Base-by-base conservation (phyloP, 2,888 invertebrate species). In the Steromphala cineraria region DNA sequence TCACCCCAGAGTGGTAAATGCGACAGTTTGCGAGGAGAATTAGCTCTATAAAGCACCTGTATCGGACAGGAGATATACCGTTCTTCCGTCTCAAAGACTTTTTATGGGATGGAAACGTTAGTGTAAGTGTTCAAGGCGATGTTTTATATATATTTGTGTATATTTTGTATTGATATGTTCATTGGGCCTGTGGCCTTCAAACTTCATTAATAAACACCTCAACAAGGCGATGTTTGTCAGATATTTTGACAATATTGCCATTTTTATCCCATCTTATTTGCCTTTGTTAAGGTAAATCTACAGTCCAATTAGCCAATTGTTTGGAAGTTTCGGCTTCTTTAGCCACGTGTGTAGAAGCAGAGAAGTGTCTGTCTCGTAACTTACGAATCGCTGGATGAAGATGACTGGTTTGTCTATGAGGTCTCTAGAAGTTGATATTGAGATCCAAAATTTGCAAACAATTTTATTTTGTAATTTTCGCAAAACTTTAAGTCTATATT, bases 51-150 rank as follows among this genome's bases (percentile, higher is more conserved):
- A 56, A 56, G 21, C 24, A 56, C 56, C 56, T 56, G 56, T 56
- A 56, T 56, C 56, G 24, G 56, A 56, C 56, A 10, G 19, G 19
- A 56, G 56, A 36, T 3, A 56, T 56, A 56, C 62, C 28, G 28
- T 28, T 62, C 28, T 62, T 62, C 28, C 28, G 10, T 28, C 62
- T 62, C 28, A 62, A 62, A 28, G 21, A 17, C 28, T 24, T 62
- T 62, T 62, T 62, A 62, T 62, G 62, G 62, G 62, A 62, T 62
- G 24, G 62, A 28, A 62, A 62, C 62, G 62, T 62, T 62, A 62
- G 62, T 13, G 15, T 62, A 62, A 62, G 62, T 62, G 62, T 62
- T 62, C 24, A 28, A 28, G 62, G 24, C 62, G 62, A 62, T 28
- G 28, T 62, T 62, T 62, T 24, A 13, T 28, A 62, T 24, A 62